Conservation (phyloP, 1,140 invertebrate genomes). For the Sitobion miscanthi region DNA sequence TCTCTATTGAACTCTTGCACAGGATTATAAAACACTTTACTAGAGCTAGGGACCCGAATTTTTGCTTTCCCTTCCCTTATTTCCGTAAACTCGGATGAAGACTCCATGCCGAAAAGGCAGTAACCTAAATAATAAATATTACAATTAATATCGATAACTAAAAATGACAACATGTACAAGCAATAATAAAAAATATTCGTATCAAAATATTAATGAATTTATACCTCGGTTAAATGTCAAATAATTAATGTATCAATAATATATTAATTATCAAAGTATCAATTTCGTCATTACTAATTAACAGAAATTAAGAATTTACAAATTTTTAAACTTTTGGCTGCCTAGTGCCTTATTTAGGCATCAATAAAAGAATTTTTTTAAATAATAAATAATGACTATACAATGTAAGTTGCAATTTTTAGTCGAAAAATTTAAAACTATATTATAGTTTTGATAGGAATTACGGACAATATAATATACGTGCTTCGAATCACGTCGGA, state of each 20-base stretch:
- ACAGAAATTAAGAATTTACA: not conserved
- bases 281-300: not conserved
- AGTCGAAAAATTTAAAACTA: not conserved
- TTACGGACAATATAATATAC: not conserved
- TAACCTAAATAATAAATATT: not conserved
- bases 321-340: not conserved
- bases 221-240: not conserved
- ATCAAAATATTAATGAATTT: not conserved
- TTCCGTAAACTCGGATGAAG: not conserved
- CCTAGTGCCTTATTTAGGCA: not conserved
- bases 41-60: conserved; percentile 68
- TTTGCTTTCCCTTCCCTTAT: conserved; percentile 77
- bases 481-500: no score
- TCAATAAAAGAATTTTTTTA: no score
- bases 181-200: not conserved
- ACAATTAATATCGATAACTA: not conserved
- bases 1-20: conserved; percentile 98
- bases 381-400: no score
- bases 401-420: no score
- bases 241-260: not conserved
- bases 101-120: not conserved
- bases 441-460: not conserved
- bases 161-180: not conserved
- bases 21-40: conserved; percentile 94
- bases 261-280: not conserved